Evolutionary conservation across 1,140 invertebrate species (phyloP).

Genomic region (Trypoxylus dichotomus): DNA sequence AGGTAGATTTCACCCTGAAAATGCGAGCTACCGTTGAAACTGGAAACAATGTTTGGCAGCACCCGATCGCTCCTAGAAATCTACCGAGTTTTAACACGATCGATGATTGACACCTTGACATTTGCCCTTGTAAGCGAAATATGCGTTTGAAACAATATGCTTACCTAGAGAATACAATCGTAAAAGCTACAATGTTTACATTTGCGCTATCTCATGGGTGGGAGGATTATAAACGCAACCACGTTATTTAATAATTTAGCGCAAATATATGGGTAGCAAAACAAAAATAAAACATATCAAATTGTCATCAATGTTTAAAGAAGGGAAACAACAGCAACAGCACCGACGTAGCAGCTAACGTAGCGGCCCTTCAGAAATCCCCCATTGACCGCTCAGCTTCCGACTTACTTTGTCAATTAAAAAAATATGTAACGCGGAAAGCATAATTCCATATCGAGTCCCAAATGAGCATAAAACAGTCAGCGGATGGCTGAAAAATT

Average conservation of each 20-base stretch:
- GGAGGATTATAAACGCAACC: too few relatives aligned
- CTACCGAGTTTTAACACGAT: too few relatives aligned
- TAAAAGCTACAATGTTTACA: too few relatives aligned
- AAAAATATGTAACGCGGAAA: constrained; percentile 19
- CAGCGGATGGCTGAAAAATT: constrained; percentile 17
- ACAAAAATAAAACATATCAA: constrained; percentile 13
- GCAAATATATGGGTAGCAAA: background rate
- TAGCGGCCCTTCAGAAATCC: background rate
- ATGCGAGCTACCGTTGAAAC: too few relatives aligned
- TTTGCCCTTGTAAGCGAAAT: too few relatives aligned
- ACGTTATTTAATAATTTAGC: constrained; percentile 7
- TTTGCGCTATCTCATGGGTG: too few relatives aligned
- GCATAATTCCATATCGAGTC: constrained; percentile 16
- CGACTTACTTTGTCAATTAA: constrained; percentile 24
- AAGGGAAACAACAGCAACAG: background rate
- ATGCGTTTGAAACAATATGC: too few relatives aligned
- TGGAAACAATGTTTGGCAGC: too few relatives aligned
- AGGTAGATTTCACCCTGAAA: too few relatives aligned
- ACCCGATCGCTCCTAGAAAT: too few relatives aligned
- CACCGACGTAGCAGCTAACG: background rate
- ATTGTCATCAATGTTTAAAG: constrained; percentile 10
- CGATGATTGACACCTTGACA: too few relatives aligned
- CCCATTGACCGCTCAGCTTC: constrained; percentile 13
- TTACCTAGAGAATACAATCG: too few relatives aligned
- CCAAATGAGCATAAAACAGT: constrained; percentile 22